Evolutionary conservation across 2,797 vertebrate genomes (phyloP), one percentile per base, ranked within the genome.

Genomic region (Sebastes diaconus): DNA sequence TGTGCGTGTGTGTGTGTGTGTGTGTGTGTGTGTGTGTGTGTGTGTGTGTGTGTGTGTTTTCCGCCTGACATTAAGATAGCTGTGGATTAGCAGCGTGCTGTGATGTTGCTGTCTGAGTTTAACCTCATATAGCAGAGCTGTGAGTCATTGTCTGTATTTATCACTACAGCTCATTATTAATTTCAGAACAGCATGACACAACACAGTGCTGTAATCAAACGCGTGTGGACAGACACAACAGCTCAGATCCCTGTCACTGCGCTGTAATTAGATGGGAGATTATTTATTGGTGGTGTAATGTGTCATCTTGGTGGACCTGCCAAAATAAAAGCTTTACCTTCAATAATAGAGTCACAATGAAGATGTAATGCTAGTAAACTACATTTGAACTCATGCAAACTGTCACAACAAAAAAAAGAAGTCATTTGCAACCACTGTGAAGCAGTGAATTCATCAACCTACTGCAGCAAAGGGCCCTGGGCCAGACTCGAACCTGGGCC

Each of bases 131-230:
- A 63, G 46, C 87, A 73, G 64, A 87, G 76, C 69, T 27, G 55
- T 81, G 83, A 87, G 83, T 87, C 86, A 88, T 34, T 59, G 76
- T 81, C 83, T 80, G 75, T 65, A 73, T 90, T 85, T 80, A 86
- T 73, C 69, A 22, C 77, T 27, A 12, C 75, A 36, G 63, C 61
- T 81, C 59, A 78, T 81, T 71, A 82, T 75, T n/a, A 74, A 58
- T 77, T 77, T 61, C 67, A 73, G 63, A 66, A 78, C 80, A 80
- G 30, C 75, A 60, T 80, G 84, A 86, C 69, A 77, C 80, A 77
- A 67, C 80, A 66, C 70, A 12, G 18, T 18, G 55, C 64, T 75
- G 68, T 84, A 84, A 83, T 86, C 65, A 68, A 76, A 83, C n/a
- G 46, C 80, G 42, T 72, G 81, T 66, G 80, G 52, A 25, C 18